Conservation (phyloP, 2,797 vertebrate genomes). For the Cyclura pinguis region DNA sequence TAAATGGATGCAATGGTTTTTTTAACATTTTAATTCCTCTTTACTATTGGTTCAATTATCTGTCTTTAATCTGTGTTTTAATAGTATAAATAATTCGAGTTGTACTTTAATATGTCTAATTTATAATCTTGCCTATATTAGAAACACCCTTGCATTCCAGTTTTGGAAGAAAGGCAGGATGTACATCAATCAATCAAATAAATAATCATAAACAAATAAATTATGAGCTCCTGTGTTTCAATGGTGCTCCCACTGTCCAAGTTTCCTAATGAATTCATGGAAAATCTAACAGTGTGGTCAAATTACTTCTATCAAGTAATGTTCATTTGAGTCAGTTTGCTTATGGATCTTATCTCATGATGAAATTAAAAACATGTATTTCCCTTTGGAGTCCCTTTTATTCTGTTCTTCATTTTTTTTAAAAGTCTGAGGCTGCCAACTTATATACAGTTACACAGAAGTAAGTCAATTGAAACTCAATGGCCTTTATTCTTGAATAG, state of each 20-base stretch:
- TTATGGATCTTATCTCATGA: slow-evolving; percentile 21
- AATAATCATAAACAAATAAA: too few relatives aligned
- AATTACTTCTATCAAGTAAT: slow-evolving; percentile 5
- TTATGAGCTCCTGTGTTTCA: too few relatives aligned
- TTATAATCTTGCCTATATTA: too few relatives aligned
- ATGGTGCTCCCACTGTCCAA: background rate
- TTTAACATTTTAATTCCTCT: too few relatives aligned
- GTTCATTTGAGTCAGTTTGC: slow-evolving; percentile 3
- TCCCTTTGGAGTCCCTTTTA: background rate
- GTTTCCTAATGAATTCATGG: slow-evolving; percentile 11
- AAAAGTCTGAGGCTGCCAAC: slow-evolving; percentile 23
- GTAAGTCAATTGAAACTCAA: background rate
- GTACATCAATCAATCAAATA: too few relatives aligned
- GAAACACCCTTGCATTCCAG: too few relatives aligned
- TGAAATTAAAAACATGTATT: slow-evolving; percentile 4
- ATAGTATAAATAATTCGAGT: too few relatives aligned
- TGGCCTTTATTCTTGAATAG: background rate
- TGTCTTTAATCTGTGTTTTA: too few relatives aligned
- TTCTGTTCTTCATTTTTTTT: slow-evolving; percentile 33
- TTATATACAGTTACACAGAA: background rate
- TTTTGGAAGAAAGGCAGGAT: too few relatives aligned
- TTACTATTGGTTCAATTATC: too few relatives aligned
- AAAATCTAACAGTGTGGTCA: background rate
- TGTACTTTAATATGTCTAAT: too few relatives aligned
- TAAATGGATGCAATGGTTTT: too few relatives aligned